These are phyloP conservation scores for Clostera curtula DNA, from an alignment of 2,888 invertebrate species.

Conservation along the genomic window DNA sequence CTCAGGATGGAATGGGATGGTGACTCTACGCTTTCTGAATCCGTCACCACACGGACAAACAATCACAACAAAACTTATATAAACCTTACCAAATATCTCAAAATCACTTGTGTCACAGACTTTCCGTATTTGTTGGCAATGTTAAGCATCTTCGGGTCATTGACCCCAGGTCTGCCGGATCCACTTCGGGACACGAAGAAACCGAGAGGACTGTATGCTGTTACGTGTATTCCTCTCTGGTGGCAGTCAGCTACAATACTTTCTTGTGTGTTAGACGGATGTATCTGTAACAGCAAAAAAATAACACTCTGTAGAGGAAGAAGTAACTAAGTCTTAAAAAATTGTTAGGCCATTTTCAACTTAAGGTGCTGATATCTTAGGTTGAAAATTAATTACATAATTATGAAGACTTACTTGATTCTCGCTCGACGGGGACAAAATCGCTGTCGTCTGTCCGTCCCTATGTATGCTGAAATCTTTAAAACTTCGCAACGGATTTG, in stretches of 20 bases:
- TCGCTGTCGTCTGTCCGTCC: no score
- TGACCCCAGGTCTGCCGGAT: slow-evolving; percentile 57
- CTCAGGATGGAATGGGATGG: no score
- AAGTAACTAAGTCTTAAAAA: no score
- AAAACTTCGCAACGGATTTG: no score
- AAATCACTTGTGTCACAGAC: slow-evolving; percentile 76
- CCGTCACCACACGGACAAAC: background rate
- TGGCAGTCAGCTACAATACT: slow-evolving; percentile 79
- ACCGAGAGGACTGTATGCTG: slow-evolving; percentile 76
- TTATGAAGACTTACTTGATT: no score
- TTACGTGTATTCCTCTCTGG: slow-evolving; percentile 78
- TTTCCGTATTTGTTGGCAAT: slow-evolving; percentile 79
- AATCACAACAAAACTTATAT: background rate
- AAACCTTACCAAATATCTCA: slow-evolving; percentile 77
- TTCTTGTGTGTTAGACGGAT: slow-evolving; percentile 81
- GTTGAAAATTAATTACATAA: no score
- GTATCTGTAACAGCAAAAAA: slow-evolving; percentile 53
- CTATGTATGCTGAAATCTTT: no score
- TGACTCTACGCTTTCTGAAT: no score
- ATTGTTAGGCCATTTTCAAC: no score
- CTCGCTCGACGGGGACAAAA: no score
- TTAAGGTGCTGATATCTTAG: no score
- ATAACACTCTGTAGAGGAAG: background rate
- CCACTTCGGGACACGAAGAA: slow-evolving; percentile 30
- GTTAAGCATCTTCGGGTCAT: slow-evolving; percentile 67